phyloP scores from a whole-genome alignment of 2,888 invertebrate genomes.

The Parnassius mnemosyne region DNA sequence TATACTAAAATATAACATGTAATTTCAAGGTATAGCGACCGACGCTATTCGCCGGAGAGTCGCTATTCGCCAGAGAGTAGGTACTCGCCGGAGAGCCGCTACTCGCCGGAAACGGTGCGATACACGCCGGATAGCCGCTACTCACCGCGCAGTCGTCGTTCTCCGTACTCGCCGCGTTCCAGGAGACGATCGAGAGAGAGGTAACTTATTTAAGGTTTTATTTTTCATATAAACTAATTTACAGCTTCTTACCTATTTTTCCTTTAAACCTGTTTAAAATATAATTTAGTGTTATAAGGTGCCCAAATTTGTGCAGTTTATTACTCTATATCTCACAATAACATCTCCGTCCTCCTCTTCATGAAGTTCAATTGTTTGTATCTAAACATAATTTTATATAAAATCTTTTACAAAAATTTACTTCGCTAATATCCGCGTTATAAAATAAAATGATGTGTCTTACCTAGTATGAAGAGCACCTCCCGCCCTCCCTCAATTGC shows the following conservation, averaged over 20 bases:
- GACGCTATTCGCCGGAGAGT: slow-evolving; percentile 71
- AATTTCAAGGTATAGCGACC: slow-evolving; percentile 38
- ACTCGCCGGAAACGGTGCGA: slow-evolving; percentile 63
- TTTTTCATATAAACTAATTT: slow-evolving; percentile 1
- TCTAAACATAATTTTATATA: too few species aligned
- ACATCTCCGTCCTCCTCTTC: too few species aligned
- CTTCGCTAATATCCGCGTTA: too few species aligned
- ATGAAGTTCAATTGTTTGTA: too few species aligned
- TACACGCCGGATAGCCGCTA: slow-evolving; percentile 74
- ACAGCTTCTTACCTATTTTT: not conserved
- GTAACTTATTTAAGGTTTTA: slow-evolving; percentile 45
- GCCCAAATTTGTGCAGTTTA: too few species aligned
- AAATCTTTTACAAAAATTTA: too few species aligned
- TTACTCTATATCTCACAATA: too few species aligned
- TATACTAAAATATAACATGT: not conserved
- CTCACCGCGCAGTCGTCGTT: slow-evolving; percentile 52
- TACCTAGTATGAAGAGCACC: too few species aligned
- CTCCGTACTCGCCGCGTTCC: slow-evolving; percentile 52
- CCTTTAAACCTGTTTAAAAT: too few species aligned
- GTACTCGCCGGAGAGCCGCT: slow-evolving; percentile 52
- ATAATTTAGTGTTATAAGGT: too few species aligned
- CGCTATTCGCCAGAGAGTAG: slow-evolving; percentile 72
- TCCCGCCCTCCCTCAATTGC: too few species aligned
- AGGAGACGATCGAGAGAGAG: slow-evolving; percentile 60
- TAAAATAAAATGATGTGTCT: too few species aligned